Base-by-base conservation (phyloP, 2,888 invertebrate species). In the Mythimna pallens region DNA sequence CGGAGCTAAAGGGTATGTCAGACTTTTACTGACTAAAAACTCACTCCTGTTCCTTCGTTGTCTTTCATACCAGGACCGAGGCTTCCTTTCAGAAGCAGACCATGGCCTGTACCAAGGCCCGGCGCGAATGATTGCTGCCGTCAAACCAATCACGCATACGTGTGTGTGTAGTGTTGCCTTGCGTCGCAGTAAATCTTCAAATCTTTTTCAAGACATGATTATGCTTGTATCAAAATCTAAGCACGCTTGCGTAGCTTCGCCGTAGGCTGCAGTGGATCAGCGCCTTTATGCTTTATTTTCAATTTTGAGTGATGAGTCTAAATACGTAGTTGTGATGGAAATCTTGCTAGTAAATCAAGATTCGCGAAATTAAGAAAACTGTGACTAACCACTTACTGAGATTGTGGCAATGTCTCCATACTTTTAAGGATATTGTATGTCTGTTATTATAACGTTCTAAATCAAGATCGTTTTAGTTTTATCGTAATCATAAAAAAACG, bases 311-410 rank as follows among this genome's bases (percentile, higher is more conserved):
- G 34, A 63, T 62, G 68, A 59, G 55, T 20, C 34, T n/a, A 22
- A n/a, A 30, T 76, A 54, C 57, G 57, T 65, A 22, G 76, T 58
- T 54, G 40, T 22, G 2, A 59, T 81, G 54, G 34, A 66, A 71
- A 68, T 75, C 75, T 80, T n/a, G 36, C 6, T 25, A 63, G 12
- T 80, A 65, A 74, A 77, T 80, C 52, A 63, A 74, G 52, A 63
- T 59, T 58, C 12, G 2, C 50, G 20, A 50, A 62, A 64, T 65
- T 80, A 65, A n/a, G 73, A 71, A 58, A 40, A 40, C 34, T 43
- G 17, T 57, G 36, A 50, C 36, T 68, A 25, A 43, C 34, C 74
- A 36, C 54, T 75, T 62, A 55, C 10, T 62, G 20, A 70, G 74
- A 74, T 78, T 78, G 54, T 3, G 34, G 52, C 10, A 5, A 20